Evolutionary conservation across 2,113 vertebrate genomes (phyloP), one percentile per base, ranked within the genome.

Genomic region (Cyanoramphus novaezelandiae): DNA sequence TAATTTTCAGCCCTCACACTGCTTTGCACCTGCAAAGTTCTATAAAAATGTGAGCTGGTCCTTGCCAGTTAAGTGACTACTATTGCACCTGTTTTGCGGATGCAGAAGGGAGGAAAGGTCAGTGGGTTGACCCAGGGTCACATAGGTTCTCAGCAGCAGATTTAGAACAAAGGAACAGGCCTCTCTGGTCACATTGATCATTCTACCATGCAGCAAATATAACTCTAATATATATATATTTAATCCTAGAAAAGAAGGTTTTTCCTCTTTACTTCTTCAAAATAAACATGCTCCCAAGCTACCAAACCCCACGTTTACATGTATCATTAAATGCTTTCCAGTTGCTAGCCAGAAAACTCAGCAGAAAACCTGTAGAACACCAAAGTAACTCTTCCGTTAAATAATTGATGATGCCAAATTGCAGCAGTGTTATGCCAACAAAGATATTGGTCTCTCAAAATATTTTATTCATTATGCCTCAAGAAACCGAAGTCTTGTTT

Each of bases 401-500:
- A 97, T 96, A 96, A 96, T 96, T 80, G 82, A 96, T 95, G 65
- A 84, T 88, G 59, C 94, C 96, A 96, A 97, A 97, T 96, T 96
- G 91, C 93, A 86, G 82, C 75, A 86, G 82, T 82, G 82, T 95
- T 95, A 82, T 93, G 67, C 86, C 95, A 96, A 95, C 94, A 96
- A 96, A 96, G 78, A 90, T 70, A 95, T 85, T 4, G 7, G 68
- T 91, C 94, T 95, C 93, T 95, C 76, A 94, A 87, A 94, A 95
- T 93, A 90, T 95, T 91, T 94, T 98, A 97, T 97, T 95, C 95
- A 94, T 97, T 94, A 96, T 86, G 60, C 93, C 81, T 95, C 83
- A 71, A 86, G 64, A 96, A 97, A 93, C 80, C 83, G 13, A 93
- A 88, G 35, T 69, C 90, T 92, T 88, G 53, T 89, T 96, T 91